A percentile compares a stretch with the other conserved stretches of the same genome.
phyloP scores from a whole-genome alignment of 2,797 vertebrate species.

The Pseudopleuronectes americanus region DNA sequence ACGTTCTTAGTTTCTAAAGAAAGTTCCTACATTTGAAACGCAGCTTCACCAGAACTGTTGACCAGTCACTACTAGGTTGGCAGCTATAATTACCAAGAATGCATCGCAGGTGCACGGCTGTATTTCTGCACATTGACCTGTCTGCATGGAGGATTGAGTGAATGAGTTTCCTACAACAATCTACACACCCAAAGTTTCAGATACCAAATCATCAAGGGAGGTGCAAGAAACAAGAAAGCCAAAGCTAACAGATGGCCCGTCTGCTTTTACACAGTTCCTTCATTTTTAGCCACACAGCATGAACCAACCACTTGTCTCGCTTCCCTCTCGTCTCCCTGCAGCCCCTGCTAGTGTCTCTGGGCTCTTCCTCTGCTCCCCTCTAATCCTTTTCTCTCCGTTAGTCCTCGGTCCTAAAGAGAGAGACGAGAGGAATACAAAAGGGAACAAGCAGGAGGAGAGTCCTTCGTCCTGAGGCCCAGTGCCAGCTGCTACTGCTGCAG shows the following conservation, averaged over 20 bases:
- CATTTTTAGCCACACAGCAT: conserved; percentile 36
- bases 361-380: conserved; percentile 42
- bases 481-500: conserved; percentile 73
- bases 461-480: conserved; percentile 57
- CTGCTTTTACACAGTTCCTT: conserved; percentile 10
- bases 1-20: too few species aligned
- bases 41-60: too few species aligned
- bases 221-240: neutral
- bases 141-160: neutral
- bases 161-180: neutral
- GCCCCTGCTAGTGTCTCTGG: conserved; percentile 35
- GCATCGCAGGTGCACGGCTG: too few species aligned
- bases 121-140: too few species aligned
- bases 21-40: too few species aligned
- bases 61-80: too few species aligned
- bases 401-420: conserved; percentile 50
- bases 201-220: neutral
- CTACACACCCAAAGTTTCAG: neutral
- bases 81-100: too few species aligned
- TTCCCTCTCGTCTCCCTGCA: conserved; percentile 23
- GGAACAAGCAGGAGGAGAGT: conserved; percentile 49
- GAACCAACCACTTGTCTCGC: conserved; percentile 40
- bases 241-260: conserved; percentile 10
- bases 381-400: conserved; percentile 40
- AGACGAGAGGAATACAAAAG: conserved; percentile 72